Evolutionary conservation across 2,888 invertebrate genomes (phyloP).

Genomic region (Pristionchus maxplancki): DNA sequence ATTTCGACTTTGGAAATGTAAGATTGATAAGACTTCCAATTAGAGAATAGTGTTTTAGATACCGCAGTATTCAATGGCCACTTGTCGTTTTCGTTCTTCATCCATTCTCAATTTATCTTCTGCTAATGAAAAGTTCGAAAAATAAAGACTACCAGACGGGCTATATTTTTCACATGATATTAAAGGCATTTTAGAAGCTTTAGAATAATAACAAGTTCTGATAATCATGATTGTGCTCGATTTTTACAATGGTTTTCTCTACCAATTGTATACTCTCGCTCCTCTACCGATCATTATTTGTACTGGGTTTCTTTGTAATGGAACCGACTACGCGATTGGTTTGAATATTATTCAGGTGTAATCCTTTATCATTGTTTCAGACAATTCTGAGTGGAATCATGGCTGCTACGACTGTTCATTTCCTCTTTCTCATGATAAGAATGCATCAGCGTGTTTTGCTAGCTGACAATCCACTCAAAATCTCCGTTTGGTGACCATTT

Average conservation of each 20-base stretch:
- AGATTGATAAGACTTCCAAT: background rate
- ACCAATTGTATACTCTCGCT: background rate
- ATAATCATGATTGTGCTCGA: background rate
- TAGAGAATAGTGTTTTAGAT: background rate
- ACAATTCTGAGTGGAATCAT: too few species aligned
- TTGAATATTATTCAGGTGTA: background rate
- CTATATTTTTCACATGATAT: background rate
- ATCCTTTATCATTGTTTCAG: too few species aligned
- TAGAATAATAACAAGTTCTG: background rate
- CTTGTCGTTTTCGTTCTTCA: background rate
- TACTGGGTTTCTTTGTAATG: background rate
- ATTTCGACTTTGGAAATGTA: background rate
- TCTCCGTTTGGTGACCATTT: too few species aligned
- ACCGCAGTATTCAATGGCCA: background rate
- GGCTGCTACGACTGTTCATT: background rate
- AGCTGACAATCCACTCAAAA: too few species aligned
- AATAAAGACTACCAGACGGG: background rate
- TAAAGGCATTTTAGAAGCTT: background rate
- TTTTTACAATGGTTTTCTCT: background rate
- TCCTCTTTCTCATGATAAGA: background rate
- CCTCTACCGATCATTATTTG: background rate
- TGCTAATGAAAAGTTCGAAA: background rate
- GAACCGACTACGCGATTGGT: background rate
- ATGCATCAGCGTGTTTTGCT: background rate
- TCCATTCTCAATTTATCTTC: background rate